Evolutionary conservation across 2,797 vertebrate genomes (phyloP).

Genomic region (Sebastes minor): DNA sequence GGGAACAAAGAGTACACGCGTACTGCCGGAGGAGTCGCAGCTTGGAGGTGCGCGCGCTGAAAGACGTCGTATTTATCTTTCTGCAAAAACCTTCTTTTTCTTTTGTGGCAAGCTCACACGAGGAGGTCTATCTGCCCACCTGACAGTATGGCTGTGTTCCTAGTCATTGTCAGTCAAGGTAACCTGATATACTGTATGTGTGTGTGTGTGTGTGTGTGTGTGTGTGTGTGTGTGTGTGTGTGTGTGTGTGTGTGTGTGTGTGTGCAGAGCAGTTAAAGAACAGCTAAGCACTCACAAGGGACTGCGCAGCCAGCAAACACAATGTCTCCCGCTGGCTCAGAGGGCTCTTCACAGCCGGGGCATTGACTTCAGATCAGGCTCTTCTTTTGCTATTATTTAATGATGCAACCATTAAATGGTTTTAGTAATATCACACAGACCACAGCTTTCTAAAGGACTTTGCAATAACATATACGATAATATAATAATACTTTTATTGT

Average conservation of each 20-base stretch:
- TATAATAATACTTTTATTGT: no score
- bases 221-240: not conserved
- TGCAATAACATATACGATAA: not conserved
- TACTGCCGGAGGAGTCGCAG: not conserved
- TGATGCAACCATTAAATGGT: constrained; percentile 42
- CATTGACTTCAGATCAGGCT: constrained; percentile 10
- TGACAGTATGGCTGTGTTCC: constrained; percentile 1
- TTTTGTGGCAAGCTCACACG: not conserved
- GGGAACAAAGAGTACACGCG: not conserved
- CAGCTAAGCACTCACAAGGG: constrained; percentile 20
- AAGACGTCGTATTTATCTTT: not conserved
- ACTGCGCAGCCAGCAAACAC: constrained; percentile 7
- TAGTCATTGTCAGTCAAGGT: constrained; percentile 39
- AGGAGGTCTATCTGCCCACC: not conserved
- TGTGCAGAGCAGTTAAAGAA: constrained; percentile 30
- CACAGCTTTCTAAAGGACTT: not conserved
- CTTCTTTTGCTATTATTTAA: not conserved
- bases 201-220: not conserved
- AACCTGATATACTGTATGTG: constrained; percentile 4
- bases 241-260: not conserved
- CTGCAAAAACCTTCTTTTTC: not conserved
- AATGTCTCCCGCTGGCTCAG: constrained; percentile 12
- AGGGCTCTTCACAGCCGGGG: constrained; percentile 15
- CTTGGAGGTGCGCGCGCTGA: not conserved
- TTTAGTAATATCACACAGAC: constrained; percentile 15